Evolutionary conservation across 2,797 vertebrate species (phyloP).

Genomic region (Arnoldichthys spilopterus): DNA sequence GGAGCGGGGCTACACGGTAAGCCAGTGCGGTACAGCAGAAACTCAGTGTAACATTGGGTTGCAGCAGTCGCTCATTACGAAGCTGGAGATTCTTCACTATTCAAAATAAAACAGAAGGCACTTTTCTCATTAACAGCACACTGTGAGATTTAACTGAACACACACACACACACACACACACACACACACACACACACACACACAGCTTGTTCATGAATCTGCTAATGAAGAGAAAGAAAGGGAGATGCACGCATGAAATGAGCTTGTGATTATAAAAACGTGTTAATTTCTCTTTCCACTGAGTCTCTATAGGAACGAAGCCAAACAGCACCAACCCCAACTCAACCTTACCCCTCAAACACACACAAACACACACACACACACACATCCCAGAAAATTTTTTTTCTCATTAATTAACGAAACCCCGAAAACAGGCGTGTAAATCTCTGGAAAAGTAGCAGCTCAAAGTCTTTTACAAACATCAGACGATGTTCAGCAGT

Average conservation of each 20-base stretch:
- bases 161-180: not conserved
- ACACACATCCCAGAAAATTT: not conserved
- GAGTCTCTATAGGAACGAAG: not conserved
- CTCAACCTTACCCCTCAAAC: not conserved
- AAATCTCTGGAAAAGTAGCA: too few relatives aligned
- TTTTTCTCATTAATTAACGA: constrained; percentile 1
- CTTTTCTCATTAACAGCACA: constrained; percentile 23
- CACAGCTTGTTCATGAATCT: not conserved
- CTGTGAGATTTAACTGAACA: constrained; percentile 11
- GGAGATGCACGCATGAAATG: not conserved
- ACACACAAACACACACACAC: not conserved
- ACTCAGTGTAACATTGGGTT: not conserved
- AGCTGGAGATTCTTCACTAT: constrained; percentile 3
- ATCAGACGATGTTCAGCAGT: too few relatives aligned
- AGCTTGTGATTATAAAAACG: not conserved
- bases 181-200: not conserved
- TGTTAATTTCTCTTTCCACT: not conserved
- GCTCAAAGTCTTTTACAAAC: too few relatives aligned
- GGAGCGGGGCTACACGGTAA: too few relatives aligned
- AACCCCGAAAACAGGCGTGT: not conserved
- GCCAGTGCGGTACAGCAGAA: too few relatives aligned
- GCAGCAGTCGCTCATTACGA: constrained; percentile 25
- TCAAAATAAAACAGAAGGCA: constrained; percentile 26
- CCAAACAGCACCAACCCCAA: not conserved
- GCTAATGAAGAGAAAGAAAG: not conserved